Conservation (phyloP, 2,888 invertebrate species). For the Eristalis pertinax region DNA sequence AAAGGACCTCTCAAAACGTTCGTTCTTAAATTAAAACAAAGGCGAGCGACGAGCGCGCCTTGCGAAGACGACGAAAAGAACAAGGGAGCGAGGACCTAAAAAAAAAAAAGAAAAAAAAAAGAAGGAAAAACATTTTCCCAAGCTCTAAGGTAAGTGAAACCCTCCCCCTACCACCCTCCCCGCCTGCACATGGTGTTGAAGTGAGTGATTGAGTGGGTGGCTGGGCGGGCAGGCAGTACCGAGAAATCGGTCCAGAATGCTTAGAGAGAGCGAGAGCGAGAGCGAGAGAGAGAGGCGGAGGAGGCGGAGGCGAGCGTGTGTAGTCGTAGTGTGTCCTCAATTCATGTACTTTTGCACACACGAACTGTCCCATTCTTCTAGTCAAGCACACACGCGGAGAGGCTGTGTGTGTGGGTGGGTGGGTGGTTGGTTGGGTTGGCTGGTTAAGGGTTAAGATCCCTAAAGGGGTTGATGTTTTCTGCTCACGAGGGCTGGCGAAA, state of each 20-base stretch:
- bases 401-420: too few species aligned
- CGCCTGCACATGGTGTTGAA: too few species aligned
- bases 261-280: neutral
- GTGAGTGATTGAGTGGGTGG: neutral
- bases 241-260: constrained; percentile 22
- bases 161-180: too few species aligned
- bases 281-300: too few species aligned
- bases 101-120: too few species aligned
- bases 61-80: too few species aligned
- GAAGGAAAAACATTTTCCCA: too few species aligned
- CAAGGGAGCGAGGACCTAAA: too few species aligned
- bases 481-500: neutral
- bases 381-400: neutral
- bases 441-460: neutral
- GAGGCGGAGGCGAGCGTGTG: neutral
- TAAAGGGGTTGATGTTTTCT: constrained; percentile 24
- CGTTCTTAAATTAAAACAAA: neutral
- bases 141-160: too few species aligned
- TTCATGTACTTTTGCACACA: constrained; percentile 46
- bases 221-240: too few species aligned
- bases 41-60: neutral
- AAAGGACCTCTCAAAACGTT: too few species aligned
- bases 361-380: constrained; percentile 23
- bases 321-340: constrained; percentile 31
- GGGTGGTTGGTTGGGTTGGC: too few species aligned